phyloP scores from a whole-genome alignment of 2,888 invertebrate genomes.

The Tethea ocularis region DNA sequence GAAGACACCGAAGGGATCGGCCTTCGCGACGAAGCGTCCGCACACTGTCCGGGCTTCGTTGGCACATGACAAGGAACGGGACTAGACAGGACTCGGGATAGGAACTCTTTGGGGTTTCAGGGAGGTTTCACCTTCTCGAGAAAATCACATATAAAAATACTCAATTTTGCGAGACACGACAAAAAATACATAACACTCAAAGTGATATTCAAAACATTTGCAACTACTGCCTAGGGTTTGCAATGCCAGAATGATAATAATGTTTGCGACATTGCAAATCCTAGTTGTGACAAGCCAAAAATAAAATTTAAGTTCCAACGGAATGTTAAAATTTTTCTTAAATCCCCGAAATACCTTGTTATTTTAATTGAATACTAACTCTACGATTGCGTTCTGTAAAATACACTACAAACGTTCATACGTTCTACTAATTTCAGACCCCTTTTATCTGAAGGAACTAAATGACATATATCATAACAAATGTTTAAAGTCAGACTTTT shows the following conservation, averaged over 20 bases:
- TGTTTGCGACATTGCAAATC: constrained; percentile 18
- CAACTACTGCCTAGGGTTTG: constrained; percentile 9
- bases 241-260: not conserved
- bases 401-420: constrained; percentile 60
- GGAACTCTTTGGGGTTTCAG: constrained; percentile 61
- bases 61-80: constrained; percentile 78
- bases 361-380: constrained; percentile 59
- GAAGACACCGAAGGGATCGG: constrained; percentile 30
- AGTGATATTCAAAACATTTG: constrained; percentile 19
- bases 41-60: constrained; percentile 67
- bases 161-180: constrained; percentile 39
- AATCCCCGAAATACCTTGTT: constrained; percentile 67
- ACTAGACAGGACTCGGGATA: constrained; percentile 77
- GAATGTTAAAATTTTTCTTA: constrained; percentile 70
- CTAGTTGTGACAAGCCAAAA: constrained; percentile 55
- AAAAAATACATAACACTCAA: constrained; percentile 30
- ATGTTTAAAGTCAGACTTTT: constrained; percentile 83
- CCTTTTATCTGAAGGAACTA: constrained; percentile 68
- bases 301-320: constrained; percentile 66
- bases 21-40: constrained; percentile 42
- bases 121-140: constrained; percentile 42
- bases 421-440: constrained; percentile 73
- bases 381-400: constrained; percentile 63
- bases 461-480: constrained; percentile 68
- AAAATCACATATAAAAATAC: constrained; percentile 43